These are phyloP conservation scores for Poecilia latipinna DNA, from an alignment of 2,113 vertebrate genomes.

Conservation along the genomic window DNA sequence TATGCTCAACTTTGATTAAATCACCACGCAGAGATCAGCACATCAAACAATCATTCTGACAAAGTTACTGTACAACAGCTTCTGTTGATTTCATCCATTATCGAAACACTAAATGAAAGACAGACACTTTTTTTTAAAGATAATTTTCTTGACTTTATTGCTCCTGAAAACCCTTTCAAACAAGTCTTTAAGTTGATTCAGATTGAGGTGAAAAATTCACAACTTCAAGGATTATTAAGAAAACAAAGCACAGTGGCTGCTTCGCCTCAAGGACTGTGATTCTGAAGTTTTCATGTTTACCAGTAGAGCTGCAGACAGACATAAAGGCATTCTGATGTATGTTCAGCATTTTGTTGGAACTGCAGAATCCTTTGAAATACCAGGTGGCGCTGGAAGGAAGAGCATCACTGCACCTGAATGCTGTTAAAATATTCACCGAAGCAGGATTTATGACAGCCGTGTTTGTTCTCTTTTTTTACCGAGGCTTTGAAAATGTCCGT, in stretches of 20 bases:
- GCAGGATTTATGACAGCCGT: not conserved
- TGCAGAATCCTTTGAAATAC: not conserved
- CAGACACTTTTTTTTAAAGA: not conserved
- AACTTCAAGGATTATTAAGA: not conserved
- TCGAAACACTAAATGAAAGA: not conserved
- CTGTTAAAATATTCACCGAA: not conserved
- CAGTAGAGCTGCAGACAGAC: not conserved
- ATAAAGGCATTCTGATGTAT: not conserved
- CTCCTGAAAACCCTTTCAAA: not conserved
- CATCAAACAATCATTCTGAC: not conserved
- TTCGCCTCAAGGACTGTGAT: not conserved
- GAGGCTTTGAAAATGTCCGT: not conserved
- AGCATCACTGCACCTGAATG: not conserved
- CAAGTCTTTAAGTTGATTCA: not conserved
- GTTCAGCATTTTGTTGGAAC: not conserved
- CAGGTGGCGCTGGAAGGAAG: not conserved
- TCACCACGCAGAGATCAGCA: not conserved
- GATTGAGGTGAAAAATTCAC: too few relatives aligned
- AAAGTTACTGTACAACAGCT: slow-evolving; percentile 5
- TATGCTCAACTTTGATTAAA: slow-evolving; percentile 38
- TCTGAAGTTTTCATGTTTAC: not conserved
- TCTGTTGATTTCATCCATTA: slow-evolving; percentile 10
- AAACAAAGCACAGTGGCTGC: not conserved
- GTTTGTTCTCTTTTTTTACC: not conserved
- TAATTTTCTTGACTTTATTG: not conserved